A percentile compares a stretch with the other conserved stretches of the same genome.
phyloP scores from a whole-genome alignment of 2,888 invertebrate genomes.

The Athalia circularis region DNA sequence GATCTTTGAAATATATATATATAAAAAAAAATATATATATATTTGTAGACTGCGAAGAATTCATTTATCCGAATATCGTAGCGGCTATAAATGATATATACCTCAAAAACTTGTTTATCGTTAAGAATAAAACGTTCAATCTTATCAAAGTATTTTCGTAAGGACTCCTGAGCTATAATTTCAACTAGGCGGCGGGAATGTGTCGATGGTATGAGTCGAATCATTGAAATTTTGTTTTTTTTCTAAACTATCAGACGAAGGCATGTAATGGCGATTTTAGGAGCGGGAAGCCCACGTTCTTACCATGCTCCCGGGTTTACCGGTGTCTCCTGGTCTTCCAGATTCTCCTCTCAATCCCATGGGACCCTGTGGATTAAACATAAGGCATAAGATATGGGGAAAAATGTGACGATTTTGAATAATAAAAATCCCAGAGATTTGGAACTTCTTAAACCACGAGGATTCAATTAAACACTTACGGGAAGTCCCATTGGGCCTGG shows the following conservation, averaged over 20 bases:
- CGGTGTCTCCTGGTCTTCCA: constrained; percentile 83
- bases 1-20: no score
- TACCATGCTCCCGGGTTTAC: constrained; percentile 87
- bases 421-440: not conserved
- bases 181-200: constrained; percentile 41
- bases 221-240: not conserved
- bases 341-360: constrained; percentile 87
- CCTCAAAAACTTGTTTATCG: not conserved
- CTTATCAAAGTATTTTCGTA: not conserved
- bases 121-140: not conserved
- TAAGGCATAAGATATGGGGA: not conserved
- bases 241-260: constrained; percentile 64
- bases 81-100: no score
- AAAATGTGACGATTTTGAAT: constrained; percentile 48
- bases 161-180: constrained; percentile 21
- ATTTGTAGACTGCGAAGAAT: no score
- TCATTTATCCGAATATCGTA: no score
- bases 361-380: constrained; percentile 79
- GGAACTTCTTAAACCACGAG: not conserved
- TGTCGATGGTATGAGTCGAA: constrained; percentile 34
- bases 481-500: constrained; percentile 97
- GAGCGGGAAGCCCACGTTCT: constrained; percentile 75
- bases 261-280: constrained; percentile 69
- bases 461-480: constrained; percentile 78
- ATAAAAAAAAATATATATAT: no score